Evolutionary conservation across 2,888 invertebrate species (phyloP).

Genomic region (Diadromus collaris): DNA sequence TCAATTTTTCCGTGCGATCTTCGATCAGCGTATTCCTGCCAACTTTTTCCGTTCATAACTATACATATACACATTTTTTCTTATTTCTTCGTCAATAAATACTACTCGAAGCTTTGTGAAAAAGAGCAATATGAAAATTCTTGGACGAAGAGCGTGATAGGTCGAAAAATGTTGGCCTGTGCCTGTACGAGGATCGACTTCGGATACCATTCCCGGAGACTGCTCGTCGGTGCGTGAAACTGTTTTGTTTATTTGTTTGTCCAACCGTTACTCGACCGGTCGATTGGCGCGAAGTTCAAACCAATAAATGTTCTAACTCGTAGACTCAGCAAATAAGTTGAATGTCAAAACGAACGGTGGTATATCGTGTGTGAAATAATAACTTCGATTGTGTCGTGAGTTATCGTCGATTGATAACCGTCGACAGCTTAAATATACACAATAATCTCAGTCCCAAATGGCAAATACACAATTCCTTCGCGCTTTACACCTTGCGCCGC

Average conservation of each 20-base stretch:
- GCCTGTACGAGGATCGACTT: no score
- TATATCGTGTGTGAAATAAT: background rate
- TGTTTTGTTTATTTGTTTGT: no score
- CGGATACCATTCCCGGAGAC: no score
- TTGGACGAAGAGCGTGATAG: background rate
- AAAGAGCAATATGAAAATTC: background rate
- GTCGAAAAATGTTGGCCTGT: background rate
- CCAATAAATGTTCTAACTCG: background rate
- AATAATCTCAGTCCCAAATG: background rate
- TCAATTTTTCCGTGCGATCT: conserved; percentile 34
- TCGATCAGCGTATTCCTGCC: background rate
- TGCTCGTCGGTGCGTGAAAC: no score
- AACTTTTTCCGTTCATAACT: background rate
- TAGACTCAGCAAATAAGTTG: background rate
- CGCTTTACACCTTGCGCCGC: background rate
- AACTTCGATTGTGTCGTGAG: background rate
- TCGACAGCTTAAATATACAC: conserved; percentile 5
- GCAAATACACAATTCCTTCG: conserved; percentile 10
- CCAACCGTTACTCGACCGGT: no score
- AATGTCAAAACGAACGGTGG: background rate
- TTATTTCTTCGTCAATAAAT: background rate
- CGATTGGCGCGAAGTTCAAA: no score
- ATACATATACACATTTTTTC: background rate
- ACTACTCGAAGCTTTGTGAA: background rate
- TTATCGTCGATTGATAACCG: conserved; percentile 9